Evolutionary conservation across 2,797 vertebrate species (phyloP).

Genomic region (Channallabes apus): DNA sequence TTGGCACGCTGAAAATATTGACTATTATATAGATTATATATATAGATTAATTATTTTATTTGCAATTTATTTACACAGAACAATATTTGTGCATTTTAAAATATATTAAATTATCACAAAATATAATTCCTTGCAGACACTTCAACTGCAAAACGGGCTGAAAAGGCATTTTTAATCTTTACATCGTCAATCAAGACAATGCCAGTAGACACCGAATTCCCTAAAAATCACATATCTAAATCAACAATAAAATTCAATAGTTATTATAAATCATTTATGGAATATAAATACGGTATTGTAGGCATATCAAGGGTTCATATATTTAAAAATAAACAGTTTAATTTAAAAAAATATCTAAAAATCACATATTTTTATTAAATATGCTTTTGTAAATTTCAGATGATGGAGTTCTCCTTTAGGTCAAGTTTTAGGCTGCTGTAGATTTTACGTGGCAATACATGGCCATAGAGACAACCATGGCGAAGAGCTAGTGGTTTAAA

Average conservation of each 20-base stretch:
- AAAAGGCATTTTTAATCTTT: neutral
- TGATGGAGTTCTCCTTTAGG: neutral
- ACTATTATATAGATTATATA: neutral
- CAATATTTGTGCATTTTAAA: neutral
- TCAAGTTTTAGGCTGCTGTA: constrained; percentile 12
- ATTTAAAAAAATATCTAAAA: neutral
- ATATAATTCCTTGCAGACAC: neutral
- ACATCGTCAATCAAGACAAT: neutral
- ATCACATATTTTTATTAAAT: neutral
- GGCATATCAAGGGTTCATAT: neutral
- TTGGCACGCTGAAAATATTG: neutral
- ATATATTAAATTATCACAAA: neutral
- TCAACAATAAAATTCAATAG: neutral
- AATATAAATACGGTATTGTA: neutral
- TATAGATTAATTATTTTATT: neutral
- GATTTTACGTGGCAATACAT: constrained; percentile 70
- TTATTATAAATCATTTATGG: neutral
- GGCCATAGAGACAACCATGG: constrained; percentile 74
- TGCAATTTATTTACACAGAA: neutral
- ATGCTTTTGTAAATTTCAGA: neutral
- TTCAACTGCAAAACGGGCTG: neutral
- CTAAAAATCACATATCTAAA: neutral
- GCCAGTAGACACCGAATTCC: neutral
- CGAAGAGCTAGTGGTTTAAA: constrained; percentile 64
- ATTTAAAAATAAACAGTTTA: neutral